Evolutionary conservation across 2,888 invertebrate species (phyloP), one percentile per base, ranked within the genome.

Genomic region (Dolichopus griseipennis): DNA sequence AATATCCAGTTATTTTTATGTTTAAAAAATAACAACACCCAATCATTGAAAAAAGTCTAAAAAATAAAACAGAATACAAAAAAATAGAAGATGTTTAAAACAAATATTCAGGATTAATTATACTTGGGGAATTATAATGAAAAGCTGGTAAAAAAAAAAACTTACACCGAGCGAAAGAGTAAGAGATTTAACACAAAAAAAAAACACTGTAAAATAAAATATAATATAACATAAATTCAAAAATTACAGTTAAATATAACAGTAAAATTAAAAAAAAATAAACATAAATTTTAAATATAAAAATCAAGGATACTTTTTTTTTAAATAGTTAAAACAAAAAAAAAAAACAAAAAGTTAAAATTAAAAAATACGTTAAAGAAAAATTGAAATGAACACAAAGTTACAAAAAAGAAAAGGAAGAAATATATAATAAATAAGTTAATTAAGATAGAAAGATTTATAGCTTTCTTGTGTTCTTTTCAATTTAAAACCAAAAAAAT

Each of bases 371-470:
- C 27, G 27, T 18, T 52, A 52, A 52, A 52, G 52, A 52, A 18
- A 52, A 52, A 18, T 27, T 27, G 27, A 27, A 27, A 5, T 27
- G 27, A 27, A 27, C 27, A n/a, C 9, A 52, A 52, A 52, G 18
- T 6, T 18, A 52, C 15, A 52, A 15, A 15, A 18, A 52, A 18
- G 6, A 18, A 52, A 18, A 1, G 18, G 6, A 18, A 52, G 2
- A 52, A 52, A 52, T 10, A 12, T 10, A 37, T 37, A 4, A 22
- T 15, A 62, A 62, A 22, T 22, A 62, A 62, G 22, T 62, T 62
- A 62, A 62, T 62, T 62, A 22, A 62, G 12, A 62, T 62, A 62
- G 62, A 62, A 62, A 22, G 22, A 62, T 62, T 62, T 62, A 62
- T 62, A 62, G 61, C 22, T 22, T 62, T 62, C 22, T 62, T 22